Evolutionary conservation across 53 echinoderm and acorn worm genomes (phyloP).

Genomic region (Zoroaster sp.): DNA sequence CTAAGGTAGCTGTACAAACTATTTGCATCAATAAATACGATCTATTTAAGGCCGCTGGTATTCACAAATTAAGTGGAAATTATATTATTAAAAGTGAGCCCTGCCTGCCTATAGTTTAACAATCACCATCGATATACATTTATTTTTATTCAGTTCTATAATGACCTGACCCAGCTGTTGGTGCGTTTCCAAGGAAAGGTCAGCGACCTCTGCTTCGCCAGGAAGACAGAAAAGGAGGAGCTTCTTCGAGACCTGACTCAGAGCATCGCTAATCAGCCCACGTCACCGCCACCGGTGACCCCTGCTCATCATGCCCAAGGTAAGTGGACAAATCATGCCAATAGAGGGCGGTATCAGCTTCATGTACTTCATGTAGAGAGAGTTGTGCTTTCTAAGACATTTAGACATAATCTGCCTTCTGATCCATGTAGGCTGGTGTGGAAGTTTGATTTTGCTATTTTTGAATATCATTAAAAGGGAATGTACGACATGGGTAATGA

Average conservation of each 20-base stretch:
- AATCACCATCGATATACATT: not conserved
- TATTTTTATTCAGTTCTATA: slow-evolving; percentile 82
- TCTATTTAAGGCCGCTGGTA: not conserved
- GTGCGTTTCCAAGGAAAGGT: slow-evolving; percentile 94
- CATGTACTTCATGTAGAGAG: no score
- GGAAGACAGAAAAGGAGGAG: slow-evolving; percentile 98
- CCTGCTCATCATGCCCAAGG: slow-evolving; percentile 77
- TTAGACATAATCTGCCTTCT: not conserved
- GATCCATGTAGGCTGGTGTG: no score
- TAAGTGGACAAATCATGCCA: not conserved
- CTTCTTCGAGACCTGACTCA: slow-evolving; percentile 85
- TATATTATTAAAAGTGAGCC: no score
- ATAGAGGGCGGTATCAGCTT: not conserved
- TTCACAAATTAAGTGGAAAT: no score
- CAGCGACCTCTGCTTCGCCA: slow-evolving; percentile 90
- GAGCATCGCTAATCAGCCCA: slow-evolving; percentile 72
- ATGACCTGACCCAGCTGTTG: slow-evolving; percentile 93
- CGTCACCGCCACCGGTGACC: slow-evolving; percentile 56
- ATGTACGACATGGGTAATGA: no score
- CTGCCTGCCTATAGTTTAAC: no score
- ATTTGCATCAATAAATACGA: not conserved
- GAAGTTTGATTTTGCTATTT: no score
- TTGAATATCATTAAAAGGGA: no score
- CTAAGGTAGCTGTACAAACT: slow-evolving; percentile 72
- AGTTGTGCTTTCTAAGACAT: not conserved